A percentile compares a stretch with the other conserved stretches of the same genome.
These are phyloP conservation scores for Tupaia chinensis DNA, from an alignment of 2,113 vertebrate species.

Conservation along the genomic window DNA sequence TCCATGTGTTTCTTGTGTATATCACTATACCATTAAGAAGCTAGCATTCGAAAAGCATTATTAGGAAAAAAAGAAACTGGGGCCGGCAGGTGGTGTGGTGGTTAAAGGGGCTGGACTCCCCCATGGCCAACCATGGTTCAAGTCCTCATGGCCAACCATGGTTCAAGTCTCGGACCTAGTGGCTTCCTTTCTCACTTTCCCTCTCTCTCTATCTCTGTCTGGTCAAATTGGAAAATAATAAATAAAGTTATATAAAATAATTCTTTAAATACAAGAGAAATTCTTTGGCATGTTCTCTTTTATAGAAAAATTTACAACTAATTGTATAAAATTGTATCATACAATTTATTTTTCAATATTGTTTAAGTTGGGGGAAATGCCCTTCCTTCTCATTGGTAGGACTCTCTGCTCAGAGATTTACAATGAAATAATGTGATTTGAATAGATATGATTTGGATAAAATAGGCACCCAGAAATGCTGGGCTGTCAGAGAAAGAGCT, in stretches of 20 bases:
- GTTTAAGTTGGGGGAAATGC: background rate
- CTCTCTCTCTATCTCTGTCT: too few relatives aligned
- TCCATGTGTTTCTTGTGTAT: background rate
- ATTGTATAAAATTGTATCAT: constrained; percentile 1
- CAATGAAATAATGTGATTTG: background rate
- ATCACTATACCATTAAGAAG: background rate
- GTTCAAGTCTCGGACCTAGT: too few relatives aligned
- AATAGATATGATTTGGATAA: background rate
- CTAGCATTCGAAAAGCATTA: background rate
- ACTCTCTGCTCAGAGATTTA: background rate
- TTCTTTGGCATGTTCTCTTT: constrained; percentile 52
- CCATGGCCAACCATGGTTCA: too few relatives aligned
- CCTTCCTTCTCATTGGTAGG: background rate
- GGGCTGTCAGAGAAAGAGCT: background rate
- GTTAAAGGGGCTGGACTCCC: too few relatives aligned
- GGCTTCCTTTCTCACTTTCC: too few relatives aligned
- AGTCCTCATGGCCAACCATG: too few relatives aligned
- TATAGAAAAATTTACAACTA: constrained; percentile 38
- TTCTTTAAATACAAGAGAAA: background rate
- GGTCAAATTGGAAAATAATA: too few relatives aligned
- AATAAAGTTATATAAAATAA: too few relatives aligned
- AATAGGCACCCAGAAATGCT: background rate
- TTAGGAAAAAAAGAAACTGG: background rate
- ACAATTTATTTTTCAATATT: background rate
- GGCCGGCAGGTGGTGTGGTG: too few relatives aligned